Conservation (phyloP, 2,888 invertebrate species). For the Conops quadrifasciatus region DNA sequence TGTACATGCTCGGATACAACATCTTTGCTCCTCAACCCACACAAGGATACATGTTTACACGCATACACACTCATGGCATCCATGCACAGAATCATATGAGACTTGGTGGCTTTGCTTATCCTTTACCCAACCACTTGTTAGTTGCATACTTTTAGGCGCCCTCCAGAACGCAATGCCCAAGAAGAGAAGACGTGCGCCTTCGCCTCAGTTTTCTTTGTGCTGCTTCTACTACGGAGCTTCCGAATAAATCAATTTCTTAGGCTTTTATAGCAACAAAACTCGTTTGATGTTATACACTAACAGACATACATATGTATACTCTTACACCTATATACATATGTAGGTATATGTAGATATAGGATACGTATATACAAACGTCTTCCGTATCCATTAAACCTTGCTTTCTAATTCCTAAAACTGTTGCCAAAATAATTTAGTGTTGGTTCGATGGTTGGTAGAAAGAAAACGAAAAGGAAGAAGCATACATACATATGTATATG, state of each 20-base stretch:
- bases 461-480: background rate
- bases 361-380: constrained; percentile 39
- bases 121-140: constrained; percentile 13
- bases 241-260: constrained; percentile 56
- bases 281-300: constrained; percentile 34
- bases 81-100: background rate
- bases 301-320: background rate
- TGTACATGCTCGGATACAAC: background rate
- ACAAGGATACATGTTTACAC: background rate
- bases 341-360: constrained; percentile 42
- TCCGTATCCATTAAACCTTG: constrained; percentile 24
- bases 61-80: background rate
- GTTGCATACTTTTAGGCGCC: constrained; percentile 9
- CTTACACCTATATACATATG: constrained; percentile 42
- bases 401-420: constrained; percentile 42
- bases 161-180: background rate
- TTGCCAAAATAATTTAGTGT: constrained; percentile 24
- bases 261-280: constrained; percentile 46
- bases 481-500: background rate
- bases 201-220: background rate
- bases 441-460: constrained; percentile 36
- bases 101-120: constrained; percentile 6
- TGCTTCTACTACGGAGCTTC: background rate
- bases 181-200: background rate
- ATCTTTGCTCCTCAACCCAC: constrained; percentile 2